phyloP scores from a whole-genome alignment of 1,140 invertebrate species.

The Drosophila pruinosa region DNA sequence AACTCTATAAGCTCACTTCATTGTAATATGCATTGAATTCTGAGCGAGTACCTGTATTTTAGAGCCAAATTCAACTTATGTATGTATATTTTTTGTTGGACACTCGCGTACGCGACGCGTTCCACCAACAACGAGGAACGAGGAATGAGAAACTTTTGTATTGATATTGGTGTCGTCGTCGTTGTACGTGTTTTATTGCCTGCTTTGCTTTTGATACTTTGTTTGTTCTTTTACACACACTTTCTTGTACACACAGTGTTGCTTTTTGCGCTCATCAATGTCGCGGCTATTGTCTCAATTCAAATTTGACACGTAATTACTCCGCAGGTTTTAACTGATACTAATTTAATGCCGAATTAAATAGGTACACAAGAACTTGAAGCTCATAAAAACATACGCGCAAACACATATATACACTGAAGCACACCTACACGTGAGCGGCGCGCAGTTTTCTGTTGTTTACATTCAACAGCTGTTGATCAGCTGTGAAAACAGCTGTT shows the following conservation, averaged over 20 bases:
- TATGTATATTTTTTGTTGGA: background rate
- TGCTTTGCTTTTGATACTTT: conserved; percentile 68
- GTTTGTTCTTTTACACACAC: conserved; percentile 77
- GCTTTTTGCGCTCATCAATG: conserved; percentile 57
- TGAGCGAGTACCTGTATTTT: conserved; percentile 5
- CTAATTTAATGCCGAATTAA: conserved; percentile 14
- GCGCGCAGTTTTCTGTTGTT: conserved; percentile 41
- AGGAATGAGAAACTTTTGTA: conserved; percentile 43
- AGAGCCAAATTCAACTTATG: conserved; percentile 2
- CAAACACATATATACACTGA: conserved; percentile 1
- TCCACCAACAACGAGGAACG: conserved; percentile 36
- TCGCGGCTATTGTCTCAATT: conserved; percentile 19
- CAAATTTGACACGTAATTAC: background rate
- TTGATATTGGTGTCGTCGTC: conserved; percentile 34
- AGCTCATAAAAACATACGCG: conserved; percentile 2
- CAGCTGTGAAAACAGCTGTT: conserved; percentile 44
- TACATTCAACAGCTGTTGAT: conserved; percentile 41
- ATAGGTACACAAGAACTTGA: conserved; percentile 25
- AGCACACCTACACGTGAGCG: conserved; percentile 15
- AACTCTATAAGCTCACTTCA: conserved; percentile 1
- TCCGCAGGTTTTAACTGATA: background rate
- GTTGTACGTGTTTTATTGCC: conserved; percentile 59
- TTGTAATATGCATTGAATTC: conserved; percentile 5
- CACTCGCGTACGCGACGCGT: conserved; percentile 23
- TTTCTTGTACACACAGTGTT: conserved; percentile 65